Evolutionary conservation across 2,797 vertebrate genomes (phyloP), one percentile per base, ranked within the genome.

Genomic region (Dermochelys coriacea): DNA sequence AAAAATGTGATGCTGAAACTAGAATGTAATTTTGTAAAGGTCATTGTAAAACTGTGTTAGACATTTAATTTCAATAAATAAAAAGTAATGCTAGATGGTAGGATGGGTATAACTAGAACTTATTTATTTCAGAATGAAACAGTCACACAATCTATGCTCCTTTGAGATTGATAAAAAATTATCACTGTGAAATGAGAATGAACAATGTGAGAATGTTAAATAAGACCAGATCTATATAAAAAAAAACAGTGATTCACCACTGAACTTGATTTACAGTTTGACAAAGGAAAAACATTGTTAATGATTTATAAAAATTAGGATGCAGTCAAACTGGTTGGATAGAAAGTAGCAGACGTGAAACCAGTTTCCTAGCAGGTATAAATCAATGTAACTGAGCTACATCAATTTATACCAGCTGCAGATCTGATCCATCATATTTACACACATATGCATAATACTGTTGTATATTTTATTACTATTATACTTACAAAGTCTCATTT

Each of bases 111-210:
- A 93, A 88, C 19, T 86, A 80, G 41, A 64, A 86, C 4, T 81
- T 92, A 74, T 86, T 92, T 84, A n/a, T 82, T 51, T 55, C 82
- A 93, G 51, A 15, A 93, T 68, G 85, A 85, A 95, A 93, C 27
- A 50, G 93, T 78, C 37, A 41, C 89, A 68, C 31, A 47, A 21
- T 29, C 18, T 31, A 29, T 47, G 54, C 29, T 82, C 18, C 5
- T 80, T 10, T 78, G 71, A 94, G 84, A 87, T 47, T 55, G 71
- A 93, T 78, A 88, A 78, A 90, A 94, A 14, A 12, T 19, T 23
- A 4, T 12, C 37, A 54, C 19, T 86, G 47, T 78, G 82, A 89
- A 88, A 88, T 23, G 25, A 91, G 71, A 86, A 80, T 49, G 18
- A 41, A 92, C 75, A 77, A 31, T 21, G 47, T 21, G 8, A 89